A percentile compares a stretch with the other conserved stretches of the same genome.
Conservation (phyloP, 1,140 invertebrate genomes). For the Drosophila sechellia region DNA sequence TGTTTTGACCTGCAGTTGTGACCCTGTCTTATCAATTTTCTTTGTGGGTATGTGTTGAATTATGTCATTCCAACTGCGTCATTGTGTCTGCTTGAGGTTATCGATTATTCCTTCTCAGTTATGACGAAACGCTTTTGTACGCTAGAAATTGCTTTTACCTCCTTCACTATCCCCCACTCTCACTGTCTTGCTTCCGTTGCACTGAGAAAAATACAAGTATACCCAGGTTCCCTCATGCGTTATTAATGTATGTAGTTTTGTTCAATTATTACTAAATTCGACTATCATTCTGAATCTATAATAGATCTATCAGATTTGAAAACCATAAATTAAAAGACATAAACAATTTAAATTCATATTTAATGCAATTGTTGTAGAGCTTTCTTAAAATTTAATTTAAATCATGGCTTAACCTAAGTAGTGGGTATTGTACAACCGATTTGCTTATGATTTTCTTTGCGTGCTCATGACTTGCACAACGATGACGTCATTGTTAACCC, state of each 20-base stretch:
- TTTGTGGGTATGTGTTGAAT: constrained; percentile 39
- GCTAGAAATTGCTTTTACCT: constrained; percentile 55
- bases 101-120: constrained; percentile 72
- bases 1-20: constrained; percentile 43
- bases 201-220: background rate
- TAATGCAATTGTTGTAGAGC: too few species aligned
- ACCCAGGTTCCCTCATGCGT: background rate
- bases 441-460: background rate
- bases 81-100: constrained; percentile 70
- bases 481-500: constrained; percentile 79
- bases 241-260: too few species aligned
- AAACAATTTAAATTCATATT: too few species aligned
- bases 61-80: constrained; percentile 79
- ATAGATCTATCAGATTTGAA: too few species aligned
- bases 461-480: constrained; percentile 59
- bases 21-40: constrained; percentile 60
- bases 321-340: too few species aligned
- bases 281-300: too few species aligned
- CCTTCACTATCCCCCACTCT: background rate
- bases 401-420: background rate
- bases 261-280: too few species aligned
- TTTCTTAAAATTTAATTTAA: background rate
- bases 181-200: background rate
- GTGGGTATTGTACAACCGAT: background rate
- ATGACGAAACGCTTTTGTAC: constrained; percentile 73